Evolutionary conservation across 2,113 vertebrate genomes (phyloP).

Genomic region (Rhabdornis inornatus): DNA sequence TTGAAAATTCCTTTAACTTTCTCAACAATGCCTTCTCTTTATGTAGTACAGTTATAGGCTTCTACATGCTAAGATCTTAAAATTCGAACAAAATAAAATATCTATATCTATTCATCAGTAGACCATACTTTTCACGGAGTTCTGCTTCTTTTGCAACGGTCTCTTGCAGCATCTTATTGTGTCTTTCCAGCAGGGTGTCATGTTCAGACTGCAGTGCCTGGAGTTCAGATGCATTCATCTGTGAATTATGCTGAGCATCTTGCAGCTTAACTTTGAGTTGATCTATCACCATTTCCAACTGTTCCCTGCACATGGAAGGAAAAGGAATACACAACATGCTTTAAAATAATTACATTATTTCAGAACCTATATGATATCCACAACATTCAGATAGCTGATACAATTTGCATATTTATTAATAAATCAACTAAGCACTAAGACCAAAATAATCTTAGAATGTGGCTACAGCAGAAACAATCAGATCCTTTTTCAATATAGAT

Average conservation of each 20-base stretch:
- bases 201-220: conserved; percentile 89
- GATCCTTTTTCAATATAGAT: not conserved
- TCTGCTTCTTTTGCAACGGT: conserved; percentile 90
- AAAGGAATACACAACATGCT: not conserved
- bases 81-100: not conserved
- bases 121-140: conserved; percentile 88
- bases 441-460: not conserved
- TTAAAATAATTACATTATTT: not conserved
- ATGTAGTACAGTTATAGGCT: not conserved
- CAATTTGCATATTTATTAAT: not conserved
- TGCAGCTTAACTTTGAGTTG: conserved; percentile 85
- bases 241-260: conserved; percentile 86
- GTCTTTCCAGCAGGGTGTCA: conserved; percentile 89
- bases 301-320: conserved; percentile 75
- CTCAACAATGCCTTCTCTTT: not conserved
- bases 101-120: not conserved
- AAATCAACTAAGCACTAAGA: not conserved
- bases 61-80: not conserved
- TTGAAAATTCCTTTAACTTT: not conserved
- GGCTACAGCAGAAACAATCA: not conserved
- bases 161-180: conserved; percentile 95
- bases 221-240: conserved; percentile 78
- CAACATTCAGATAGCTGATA: not conserved
- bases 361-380: not conserved
- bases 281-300: conserved; percentile 81